Percentiles rank a stretch among this genome's conserved stretches.
Conservation (phyloP, 1,140 invertebrate species). For the Dryas iulia region DNA sequence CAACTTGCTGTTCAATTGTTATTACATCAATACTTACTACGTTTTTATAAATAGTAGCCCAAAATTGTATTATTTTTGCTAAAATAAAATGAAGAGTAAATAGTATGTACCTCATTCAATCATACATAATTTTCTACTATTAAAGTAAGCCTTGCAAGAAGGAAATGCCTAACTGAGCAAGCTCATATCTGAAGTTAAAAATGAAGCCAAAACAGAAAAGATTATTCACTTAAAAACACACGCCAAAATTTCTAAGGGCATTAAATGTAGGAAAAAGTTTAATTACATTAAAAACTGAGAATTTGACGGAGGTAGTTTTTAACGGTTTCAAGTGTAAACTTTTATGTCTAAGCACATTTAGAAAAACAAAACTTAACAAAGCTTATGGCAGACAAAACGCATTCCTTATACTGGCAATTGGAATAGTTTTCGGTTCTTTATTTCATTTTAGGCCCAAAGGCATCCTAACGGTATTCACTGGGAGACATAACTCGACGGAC, state of each 20-base stretch:
- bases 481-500: conserved; percentile 74
- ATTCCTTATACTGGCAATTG: conserved; percentile 77
- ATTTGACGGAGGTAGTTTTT: conserved; percentile 11
- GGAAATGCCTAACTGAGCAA: too few relatives aligned
- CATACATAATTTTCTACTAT: too few relatives aligned
- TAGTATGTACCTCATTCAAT: too few relatives aligned
- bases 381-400: conserved; percentile 68
- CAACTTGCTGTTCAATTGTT: too few relatives aligned
- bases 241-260: neutral
- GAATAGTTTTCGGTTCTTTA: conserved; percentile 74
- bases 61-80: too few relatives aligned
- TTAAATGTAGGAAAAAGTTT: neutral
- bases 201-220: neutral
- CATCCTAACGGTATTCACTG: conserved; percentile 76
- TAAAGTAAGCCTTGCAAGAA: too few relatives aligned
- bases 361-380: conserved; percentile 19
- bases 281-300: neutral
- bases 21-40: too few relatives aligned
- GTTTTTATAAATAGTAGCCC: too few relatives aligned
- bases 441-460: conserved; percentile 63
- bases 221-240: neutral
- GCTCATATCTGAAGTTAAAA: too few relatives aligned
- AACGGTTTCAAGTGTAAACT: conserved; percentile 25
- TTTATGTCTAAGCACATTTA: conserved; percentile 23
- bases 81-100: too few relatives aligned